Evolutionary conservation across 2,797 vertebrate species (phyloP).

Genomic region (Varecia variegata): DNA sequence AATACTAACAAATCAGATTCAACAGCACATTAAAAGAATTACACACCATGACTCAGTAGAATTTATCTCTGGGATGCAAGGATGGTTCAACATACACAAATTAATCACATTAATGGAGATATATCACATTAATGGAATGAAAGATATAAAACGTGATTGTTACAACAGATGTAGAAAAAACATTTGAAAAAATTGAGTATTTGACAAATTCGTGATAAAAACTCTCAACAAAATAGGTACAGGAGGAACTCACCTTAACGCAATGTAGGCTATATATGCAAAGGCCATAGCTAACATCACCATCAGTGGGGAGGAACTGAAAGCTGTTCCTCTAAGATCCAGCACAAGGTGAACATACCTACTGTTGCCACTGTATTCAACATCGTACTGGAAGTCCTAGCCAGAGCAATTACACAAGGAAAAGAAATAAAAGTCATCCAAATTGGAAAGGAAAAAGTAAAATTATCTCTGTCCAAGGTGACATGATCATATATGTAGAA

Average conservation of each 20-base stretch:
- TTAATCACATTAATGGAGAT: too few relatives aligned
- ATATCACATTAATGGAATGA: not conserved
- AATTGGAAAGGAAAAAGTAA: not conserved
- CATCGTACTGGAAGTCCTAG: not conserved
- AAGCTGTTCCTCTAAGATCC: not conserved
- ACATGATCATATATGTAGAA: not conserved
- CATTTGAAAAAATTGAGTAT: not conserved
- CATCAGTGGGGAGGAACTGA: not conserved
- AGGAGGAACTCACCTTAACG: not conserved
- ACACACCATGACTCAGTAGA: not conserved
- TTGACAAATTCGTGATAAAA: not conserved
- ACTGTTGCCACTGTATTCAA: not conserved
- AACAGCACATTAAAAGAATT: not conserved
- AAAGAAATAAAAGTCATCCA: not conserved
- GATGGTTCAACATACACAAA: not conserved
- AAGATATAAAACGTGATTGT: not conserved
- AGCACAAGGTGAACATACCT: not conserved
- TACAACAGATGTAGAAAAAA: not conserved
- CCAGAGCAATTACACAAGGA: not conserved
- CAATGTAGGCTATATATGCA: not conserved
- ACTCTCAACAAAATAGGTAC: not conserved
- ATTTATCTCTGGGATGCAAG: not conserved
- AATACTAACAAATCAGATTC: not conserved
- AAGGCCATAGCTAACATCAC: not conserved
- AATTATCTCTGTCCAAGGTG: not conserved